Evolutionary conservation across 1,140 invertebrate genomes (phyloP).

Genomic region (Drosophila orosa): DNA sequence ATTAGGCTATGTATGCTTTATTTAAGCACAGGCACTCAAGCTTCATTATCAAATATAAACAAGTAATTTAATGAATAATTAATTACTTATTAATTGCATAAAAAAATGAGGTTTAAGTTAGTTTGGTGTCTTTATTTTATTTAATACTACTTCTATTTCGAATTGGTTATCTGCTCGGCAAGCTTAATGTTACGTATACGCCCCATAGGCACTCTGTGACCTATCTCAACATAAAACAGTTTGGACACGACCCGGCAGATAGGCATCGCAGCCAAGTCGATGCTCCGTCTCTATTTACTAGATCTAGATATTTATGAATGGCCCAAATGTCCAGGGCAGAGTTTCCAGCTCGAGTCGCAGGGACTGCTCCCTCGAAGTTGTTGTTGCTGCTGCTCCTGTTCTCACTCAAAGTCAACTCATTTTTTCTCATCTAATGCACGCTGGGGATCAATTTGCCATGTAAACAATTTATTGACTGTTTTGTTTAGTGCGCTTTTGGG

Average conservation of each 20-base stretch:
- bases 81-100: background rate
- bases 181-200: conserved; percentile 4
- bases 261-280: conserved; percentile 16
- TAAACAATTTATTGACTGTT: conserved; percentile 83
- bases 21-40: background rate
- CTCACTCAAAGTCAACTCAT: conserved; percentile 79
- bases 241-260: conserved; percentile 4
- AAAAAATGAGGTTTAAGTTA: background rate
- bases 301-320: conserved; percentile 46
- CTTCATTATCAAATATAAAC: background rate
- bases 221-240: conserved; percentile 38
- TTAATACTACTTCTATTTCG: no score
- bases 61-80: background rate
- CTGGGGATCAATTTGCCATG: conserved; percentile 82
- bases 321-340: conserved; percentile 24
- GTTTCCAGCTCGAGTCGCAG: conserved; percentile 8
- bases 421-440: conserved; percentile 83
- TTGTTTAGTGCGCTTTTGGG: conserved; percentile 81
- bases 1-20: conserved; percentile 6
- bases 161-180: background rate
- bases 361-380: conserved; percentile 24
- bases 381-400: conserved; percentile 29
- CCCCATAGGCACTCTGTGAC: conserved; percentile 1
- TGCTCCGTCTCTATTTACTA: background rate
- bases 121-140: background rate